A percentile compares a stretch with the other conserved stretches of the same genome.
Conservation (phyloP, 1,140 invertebrate species). For the Sipha flava region DNA sequence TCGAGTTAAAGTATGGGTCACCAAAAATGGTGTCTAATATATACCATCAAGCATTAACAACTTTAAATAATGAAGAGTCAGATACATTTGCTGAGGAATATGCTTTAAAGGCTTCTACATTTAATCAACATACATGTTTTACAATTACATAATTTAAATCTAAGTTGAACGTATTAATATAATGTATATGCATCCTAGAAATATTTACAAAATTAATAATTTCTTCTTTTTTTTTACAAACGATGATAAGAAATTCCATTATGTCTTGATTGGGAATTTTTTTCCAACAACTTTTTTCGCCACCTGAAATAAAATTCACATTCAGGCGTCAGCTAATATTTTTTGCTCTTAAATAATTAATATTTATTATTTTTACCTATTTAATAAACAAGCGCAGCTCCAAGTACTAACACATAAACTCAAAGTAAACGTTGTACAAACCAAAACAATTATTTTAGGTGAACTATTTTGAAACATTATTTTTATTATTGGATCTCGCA, state of each 20-base stretch:
- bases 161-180: no score
- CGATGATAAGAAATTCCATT: background rate
- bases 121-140: background rate
- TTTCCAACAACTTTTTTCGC: background rate
- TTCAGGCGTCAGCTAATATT: no score
- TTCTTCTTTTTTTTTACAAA: background rate
- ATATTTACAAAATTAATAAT: background rate
- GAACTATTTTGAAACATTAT: background rate
- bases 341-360: no score
- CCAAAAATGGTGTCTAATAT: background rate
- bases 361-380: background rate
- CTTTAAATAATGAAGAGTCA: conserved; percentile 11
- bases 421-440: background rate
- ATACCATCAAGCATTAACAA: conserved; percentile 16
- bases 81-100: conserved; percentile 14
- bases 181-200: no score
- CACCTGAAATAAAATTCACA: background rate
- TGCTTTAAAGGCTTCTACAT: background rate
- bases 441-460: background rate
- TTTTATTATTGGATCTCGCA: conserved; percentile 10
- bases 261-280: background rate
- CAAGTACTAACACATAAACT: conserved; percentile 3
- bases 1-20: background rate
- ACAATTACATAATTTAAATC: no score
- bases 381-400: background rate